Conservation (phyloP, 2,113 vertebrate genomes). For the Scomber scombrus region DNA sequence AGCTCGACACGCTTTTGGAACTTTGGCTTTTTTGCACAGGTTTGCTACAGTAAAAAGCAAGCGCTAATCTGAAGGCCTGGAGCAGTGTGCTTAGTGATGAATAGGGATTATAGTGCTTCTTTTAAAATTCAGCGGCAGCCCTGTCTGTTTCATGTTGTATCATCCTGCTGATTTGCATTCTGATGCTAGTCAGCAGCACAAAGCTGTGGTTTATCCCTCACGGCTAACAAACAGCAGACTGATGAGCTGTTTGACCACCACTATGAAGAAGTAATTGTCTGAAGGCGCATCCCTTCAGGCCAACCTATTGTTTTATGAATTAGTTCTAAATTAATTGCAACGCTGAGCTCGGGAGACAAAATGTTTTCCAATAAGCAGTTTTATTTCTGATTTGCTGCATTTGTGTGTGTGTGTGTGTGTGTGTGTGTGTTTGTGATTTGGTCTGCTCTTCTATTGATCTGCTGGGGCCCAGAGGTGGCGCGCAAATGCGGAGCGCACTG, state of each 20-base stretch:
- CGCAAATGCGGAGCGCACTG: conserved; percentile 32
- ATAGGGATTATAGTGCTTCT: conserved; percentile 67
- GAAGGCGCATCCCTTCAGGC: conserved; percentile 40
- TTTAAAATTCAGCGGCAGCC: conserved; percentile 58
- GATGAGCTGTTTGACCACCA: conserved; percentile 56
- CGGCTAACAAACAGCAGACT: conserved; percentile 33
- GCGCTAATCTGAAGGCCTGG: conserved; percentile 42
- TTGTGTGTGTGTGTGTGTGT: conserved; percentile 8
- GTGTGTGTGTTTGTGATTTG: conserved; percentile 53
- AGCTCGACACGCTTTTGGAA: not conserved
- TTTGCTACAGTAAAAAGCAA: conserved; percentile 37
- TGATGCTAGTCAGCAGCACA: conserved; percentile 58
- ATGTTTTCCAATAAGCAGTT: conserved; percentile 62
- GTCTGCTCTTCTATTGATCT: conserved; percentile 66
- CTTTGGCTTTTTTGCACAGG: conserved; percentile 25
- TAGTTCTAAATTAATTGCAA: conserved; percentile 63
- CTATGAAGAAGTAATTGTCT: conserved; percentile 43
- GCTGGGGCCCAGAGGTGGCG: conserved; percentile 47
- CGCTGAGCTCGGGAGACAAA: conserved; percentile 33
- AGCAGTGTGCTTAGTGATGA: conserved; percentile 61
- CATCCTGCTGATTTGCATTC: conserved; percentile 72
- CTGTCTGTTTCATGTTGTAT: conserved; percentile 51
- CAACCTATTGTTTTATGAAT: conserved; percentile 63
- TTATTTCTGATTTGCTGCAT: conserved; percentile 32
- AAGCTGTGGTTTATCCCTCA: conserved; percentile 54